A percentile compares a stretch with the other conserved stretches of the same genome.
Conservation (phyloP, 2,888 invertebrate species). For the Eupithecia vulgata region DNA sequence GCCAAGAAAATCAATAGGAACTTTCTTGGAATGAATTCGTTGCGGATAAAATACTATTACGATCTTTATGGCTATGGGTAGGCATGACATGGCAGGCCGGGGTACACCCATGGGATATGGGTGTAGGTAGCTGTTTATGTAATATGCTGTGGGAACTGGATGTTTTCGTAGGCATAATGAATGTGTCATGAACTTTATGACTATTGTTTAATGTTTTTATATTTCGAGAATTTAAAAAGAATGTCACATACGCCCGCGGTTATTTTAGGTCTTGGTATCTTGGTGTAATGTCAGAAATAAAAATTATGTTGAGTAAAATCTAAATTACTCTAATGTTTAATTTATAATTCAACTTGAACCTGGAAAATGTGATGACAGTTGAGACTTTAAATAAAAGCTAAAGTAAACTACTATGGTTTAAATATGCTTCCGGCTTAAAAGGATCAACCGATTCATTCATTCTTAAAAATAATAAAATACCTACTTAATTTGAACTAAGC, state of each 20-base stretch:
- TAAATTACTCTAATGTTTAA: too few relatives aligned
- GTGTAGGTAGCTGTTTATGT: not conserved
- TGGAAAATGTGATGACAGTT: not conserved
- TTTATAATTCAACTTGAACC: too few relatives aligned
- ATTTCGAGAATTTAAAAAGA: not conserved
- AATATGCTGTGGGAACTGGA: not conserved
- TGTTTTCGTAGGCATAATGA: not conserved
- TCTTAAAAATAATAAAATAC: too few relatives aligned
- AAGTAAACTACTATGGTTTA: not conserved
- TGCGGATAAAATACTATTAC: constrained; percentile 36
- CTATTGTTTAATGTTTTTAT: constrained; percentile 1
- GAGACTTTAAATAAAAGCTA: too few relatives aligned
- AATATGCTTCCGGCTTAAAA: too few relatives aligned
- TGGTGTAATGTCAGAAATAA: not conserved
- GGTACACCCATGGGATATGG: not conserved
- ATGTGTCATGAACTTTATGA: not conserved
- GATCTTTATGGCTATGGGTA: constrained; percentile 31
- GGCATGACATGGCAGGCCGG: not conserved
- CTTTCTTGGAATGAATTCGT: constrained; percentile 38
- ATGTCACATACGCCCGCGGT: not conserved
- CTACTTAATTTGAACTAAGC: too few relatives aligned
- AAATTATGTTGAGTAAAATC: not conserved
- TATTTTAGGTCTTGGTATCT: not conserved
- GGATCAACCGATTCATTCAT: too few relatives aligned
- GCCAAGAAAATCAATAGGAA: constrained; percentile 40